phyloP scores from a whole-genome alignment of 2,888 invertebrate genomes.

The Suillia variegata region DNA sequence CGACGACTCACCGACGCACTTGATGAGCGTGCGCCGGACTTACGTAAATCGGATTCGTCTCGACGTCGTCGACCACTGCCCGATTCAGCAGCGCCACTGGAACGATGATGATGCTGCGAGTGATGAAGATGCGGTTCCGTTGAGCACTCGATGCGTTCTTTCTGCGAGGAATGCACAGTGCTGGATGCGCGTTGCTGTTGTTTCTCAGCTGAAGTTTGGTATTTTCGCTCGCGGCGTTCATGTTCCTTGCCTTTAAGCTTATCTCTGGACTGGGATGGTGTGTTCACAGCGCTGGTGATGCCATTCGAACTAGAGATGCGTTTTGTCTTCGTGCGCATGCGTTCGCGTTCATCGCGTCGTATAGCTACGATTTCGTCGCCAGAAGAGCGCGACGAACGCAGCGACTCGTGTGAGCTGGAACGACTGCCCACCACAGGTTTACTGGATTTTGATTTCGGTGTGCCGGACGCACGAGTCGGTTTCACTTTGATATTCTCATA shows the following conservation, averaged over 20 bases:
- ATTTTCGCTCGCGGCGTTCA: constrained; percentile 15
- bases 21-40: constrained; percentile 14
- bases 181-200: constrained; percentile 25
- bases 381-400: constrained; percentile 41
- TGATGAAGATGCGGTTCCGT: constrained; percentile 18
- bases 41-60: constrained; percentile 23
- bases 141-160: constrained; percentile 44
- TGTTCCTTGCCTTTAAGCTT: constrained; percentile 27
- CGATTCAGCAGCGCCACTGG: constrained; percentile 26
- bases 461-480: constrained; percentile 14
- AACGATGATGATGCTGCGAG: constrained; percentile 20
- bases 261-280: constrained; percentile 36
- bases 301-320: constrained; percentile 34
- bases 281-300: constrained; percentile 31
- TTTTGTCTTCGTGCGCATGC: constrained; percentile 44
- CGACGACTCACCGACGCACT: background rate
- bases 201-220: background rate
- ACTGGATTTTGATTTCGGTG: constrained; percentile 11
- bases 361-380: constrained; percentile 40
- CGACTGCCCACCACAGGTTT: constrained; percentile 29
- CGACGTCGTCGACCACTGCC: constrained; percentile 25
- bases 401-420: constrained; percentile 52
- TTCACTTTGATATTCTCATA: constrained; percentile 32
- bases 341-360: constrained; percentile 44
- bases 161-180: constrained; percentile 42